A percentile compares a stretch with the other conserved stretches of the same genome.
Conservation (phyloP, 1,140 invertebrate genomes). For the Steinernema khuongi region DNA sequence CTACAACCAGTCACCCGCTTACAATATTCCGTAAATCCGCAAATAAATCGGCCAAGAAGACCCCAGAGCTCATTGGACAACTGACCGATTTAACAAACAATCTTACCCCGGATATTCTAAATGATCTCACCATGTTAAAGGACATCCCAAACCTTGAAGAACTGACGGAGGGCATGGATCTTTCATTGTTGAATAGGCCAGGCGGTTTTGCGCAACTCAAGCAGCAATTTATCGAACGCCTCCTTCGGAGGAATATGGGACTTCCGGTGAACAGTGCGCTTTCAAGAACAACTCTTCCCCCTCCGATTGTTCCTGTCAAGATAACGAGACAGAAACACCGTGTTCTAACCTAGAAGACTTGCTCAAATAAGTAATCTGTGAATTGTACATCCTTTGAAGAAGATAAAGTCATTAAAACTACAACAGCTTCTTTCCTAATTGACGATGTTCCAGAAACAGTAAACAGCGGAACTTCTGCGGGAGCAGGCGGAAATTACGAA, state of each 20-base stretch:
- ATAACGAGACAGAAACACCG: constrained; percentile 30
- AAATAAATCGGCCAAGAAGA: background rate
- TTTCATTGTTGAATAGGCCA: constrained; percentile 46
- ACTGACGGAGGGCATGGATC: constrained; percentile 47
- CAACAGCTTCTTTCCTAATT: background rate
- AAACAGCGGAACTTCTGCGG: constrained; percentile 20
- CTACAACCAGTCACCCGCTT: constrained; percentile 7
- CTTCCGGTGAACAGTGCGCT: constrained; percentile 12
- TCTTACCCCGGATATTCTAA: constrained; percentile 39
- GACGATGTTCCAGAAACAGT: constrained; percentile 17
- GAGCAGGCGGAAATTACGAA: constrained; percentile 25
- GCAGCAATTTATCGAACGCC: constrained; percentile 45
- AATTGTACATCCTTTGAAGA: constrained; percentile 13
- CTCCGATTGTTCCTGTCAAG: constrained; percentile 38
- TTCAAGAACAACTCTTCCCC: constrained; percentile 15
- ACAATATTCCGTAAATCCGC: constrained; percentile 26
- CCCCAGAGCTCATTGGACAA: constrained; percentile 1
- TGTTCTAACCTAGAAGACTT: background rate
- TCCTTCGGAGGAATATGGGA: constrained; percentile 35
- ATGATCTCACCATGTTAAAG: constrained; percentile 39
- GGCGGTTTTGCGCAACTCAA: constrained; percentile 47
- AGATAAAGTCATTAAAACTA: constrained; percentile 7
- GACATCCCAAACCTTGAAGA: constrained; percentile 50
- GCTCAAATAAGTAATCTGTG: background rate
- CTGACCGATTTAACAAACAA: constrained; percentile 19